Percentiles rank a stretch among this genome's conserved stretches.
Evolutionary conservation across 2,888 invertebrate species (phyloP).

Genomic region (Epirrita christyi): DNA sequence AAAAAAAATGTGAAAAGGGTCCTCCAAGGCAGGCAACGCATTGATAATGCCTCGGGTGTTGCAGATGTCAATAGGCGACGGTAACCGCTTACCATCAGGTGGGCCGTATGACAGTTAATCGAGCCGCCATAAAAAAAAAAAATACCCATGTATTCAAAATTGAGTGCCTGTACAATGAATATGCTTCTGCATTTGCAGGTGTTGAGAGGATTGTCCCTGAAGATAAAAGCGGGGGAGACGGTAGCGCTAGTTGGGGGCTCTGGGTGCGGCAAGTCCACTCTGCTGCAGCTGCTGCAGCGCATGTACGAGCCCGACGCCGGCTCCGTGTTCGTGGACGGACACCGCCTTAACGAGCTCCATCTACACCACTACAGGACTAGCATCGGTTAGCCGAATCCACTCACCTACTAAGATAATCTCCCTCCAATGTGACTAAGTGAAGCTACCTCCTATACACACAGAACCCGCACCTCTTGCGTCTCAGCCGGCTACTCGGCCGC

Average conservation of each 20-base stretch:
- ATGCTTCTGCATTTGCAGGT: constrained; percentile 67
- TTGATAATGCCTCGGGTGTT: too few species aligned
- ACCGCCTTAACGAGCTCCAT: constrained; percentile 86
- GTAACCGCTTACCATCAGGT: too few species aligned
- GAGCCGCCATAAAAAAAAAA: too few species aligned
- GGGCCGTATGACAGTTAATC: too few species aligned
- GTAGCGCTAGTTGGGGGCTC: constrained; percentile 90
- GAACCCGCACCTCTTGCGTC: too few species aligned
- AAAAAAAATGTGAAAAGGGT: too few species aligned
- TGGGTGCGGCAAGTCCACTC: constrained; percentile 93
- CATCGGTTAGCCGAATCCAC: constrained; percentile 58
- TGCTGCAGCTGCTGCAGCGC: constrained; percentile 90
- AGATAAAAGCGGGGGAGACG: constrained; percentile 87
- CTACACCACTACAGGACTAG: constrained; percentile 69
- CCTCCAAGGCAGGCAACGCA: too few species aligned
- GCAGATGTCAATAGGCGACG: too few species aligned
- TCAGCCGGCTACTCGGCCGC: too few species aligned
- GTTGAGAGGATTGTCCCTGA: constrained; percentile 87
- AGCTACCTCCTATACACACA: neutral
- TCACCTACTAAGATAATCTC: neutral
- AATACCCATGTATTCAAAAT: too few species aligned
- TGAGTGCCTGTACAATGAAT: neutral
- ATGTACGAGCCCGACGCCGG: constrained; percentile 88
- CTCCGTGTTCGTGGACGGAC: constrained; percentile 85
- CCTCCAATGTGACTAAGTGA: neutral